A percentile compares a stretch with the other conserved stretches of the same genome.
These are phyloP conservation scores for Plecotus auritus DNA, from an alignment of 2,113 vertebrate genomes.

Conservation along the genomic window DNA sequence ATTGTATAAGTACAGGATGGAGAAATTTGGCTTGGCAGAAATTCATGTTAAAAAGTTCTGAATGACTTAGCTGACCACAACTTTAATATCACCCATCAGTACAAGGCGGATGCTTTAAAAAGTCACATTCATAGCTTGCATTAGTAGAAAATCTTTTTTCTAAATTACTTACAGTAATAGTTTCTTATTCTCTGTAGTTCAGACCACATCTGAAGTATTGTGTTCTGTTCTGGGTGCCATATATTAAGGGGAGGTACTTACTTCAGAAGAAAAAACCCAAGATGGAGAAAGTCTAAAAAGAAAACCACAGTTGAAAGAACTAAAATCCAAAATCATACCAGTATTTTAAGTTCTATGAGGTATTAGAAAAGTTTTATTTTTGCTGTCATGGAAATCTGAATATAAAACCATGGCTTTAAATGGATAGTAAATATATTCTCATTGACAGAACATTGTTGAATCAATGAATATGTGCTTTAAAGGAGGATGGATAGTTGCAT, in stretches of 20 bases:
- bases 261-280: conserved; percentile 17
- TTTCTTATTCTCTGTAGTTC: neutral
- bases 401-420: neutral
- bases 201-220: conserved; percentile 37
- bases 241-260: conserved; percentile 27
- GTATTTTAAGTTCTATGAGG: conserved; percentile 1
- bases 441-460: conserved; percentile 9
- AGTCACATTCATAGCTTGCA: conserved; percentile 9
- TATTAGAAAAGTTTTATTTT: neutral
- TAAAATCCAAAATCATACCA: neutral
- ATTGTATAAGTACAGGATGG: conserved; percentile 42
- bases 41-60: conserved; percentile 41
- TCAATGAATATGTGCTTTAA: neutral
- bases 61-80: conserved; percentile 55
- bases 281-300: neutral
- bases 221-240: conserved; percentile 38
- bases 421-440: conserved; percentile 14
- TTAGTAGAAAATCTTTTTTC: conserved; percentile 21
- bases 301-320: conserved; percentile 10
- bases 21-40: conserved; percentile 48
- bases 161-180: conserved; percentile 26
- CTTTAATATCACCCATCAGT: conserved; percentile 60
- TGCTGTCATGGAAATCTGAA: neutral
- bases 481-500: neutral
- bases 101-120: conserved; percentile 40